Evolutionary conservation across 2,113 vertebrate species (phyloP).

Genomic region (Strix aluco): DNA sequence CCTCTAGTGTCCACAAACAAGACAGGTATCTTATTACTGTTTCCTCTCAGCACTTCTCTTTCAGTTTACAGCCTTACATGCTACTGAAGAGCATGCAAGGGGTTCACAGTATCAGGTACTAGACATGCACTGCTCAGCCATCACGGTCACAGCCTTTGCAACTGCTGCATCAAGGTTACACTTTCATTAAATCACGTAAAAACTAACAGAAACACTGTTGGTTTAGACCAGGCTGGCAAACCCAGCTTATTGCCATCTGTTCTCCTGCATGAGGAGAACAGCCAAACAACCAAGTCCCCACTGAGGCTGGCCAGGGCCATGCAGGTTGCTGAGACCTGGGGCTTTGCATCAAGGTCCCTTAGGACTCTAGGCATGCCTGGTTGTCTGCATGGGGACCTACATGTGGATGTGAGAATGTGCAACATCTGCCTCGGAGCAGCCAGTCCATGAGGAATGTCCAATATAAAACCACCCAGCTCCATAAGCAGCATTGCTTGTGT

Average conservation of each 20-base stretch:
- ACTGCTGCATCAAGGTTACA: neutral
- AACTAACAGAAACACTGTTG: neutral
- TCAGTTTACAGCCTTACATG: neutral
- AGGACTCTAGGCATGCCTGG: neutral
- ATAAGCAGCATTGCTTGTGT: neutral
- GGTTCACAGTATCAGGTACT: neutral
- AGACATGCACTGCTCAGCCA: neutral
- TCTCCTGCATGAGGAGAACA: neutral
- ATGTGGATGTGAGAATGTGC: neutral
- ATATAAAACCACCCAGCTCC: neutral
- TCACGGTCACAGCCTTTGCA: neutral
- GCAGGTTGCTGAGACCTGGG: neutral
- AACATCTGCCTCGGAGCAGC: neutral
- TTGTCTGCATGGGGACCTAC: neutral
- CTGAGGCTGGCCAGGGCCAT: neutral
- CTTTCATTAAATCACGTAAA: neutral
- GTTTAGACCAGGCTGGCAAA: neutral
- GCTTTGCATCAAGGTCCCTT: neutral
- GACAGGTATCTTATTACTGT: neutral
- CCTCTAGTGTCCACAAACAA: slow-evolving; percentile 26
- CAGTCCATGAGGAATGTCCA: neutral
- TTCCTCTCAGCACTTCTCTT: neutral
- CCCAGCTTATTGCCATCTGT: neutral
- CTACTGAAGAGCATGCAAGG: neutral
- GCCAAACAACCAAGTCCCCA: neutral